Base-by-base conservation (phyloP, 1,140 invertebrate genomes). In the Pseudomyrmex flavicornis region DNA sequence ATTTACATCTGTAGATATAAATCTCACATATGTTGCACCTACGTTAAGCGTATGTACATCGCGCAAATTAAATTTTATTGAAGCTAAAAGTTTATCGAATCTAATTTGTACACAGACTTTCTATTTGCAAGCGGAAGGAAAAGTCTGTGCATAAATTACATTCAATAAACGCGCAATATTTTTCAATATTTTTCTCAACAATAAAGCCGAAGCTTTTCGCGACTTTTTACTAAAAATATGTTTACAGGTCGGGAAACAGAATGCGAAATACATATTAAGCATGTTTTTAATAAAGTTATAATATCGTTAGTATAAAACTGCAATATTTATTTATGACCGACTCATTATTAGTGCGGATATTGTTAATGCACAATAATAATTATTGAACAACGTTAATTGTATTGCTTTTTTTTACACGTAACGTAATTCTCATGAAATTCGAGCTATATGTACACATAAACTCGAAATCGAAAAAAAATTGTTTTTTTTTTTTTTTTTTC, bases 21-120 rank as follows among this genome's bases (percentile, higher is more conserved):
- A 65, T 63, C 52, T 15, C 63, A 17, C 26, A n/a, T 72, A 26
- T 52, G 58, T 84, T 76, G 46, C 20, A 76, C 66, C 10, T 73
- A 74, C 20, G 52, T 56, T 35, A 35, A 20, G 85, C 4, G 4
- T n/a, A 70, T 58, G 58, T 80, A 80, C 82, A 68, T 77, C 15
- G 65, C 5, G 59, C 82, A 85, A 88, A 88, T 88, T 88, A 88
- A 88, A 88, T 88, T 88, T 88, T 83, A 88, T 88, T 58, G 61
- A 88, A 88, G 70, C 83, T 35, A 35, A 35, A 35, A 35, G 4
- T 35, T 35, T 35, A 35, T 35, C 35, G 35, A 35, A 35, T 26
- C 2, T 26, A 26, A 26, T 35, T 35, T 35, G 35, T 35, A 35
- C 35, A 35, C 35, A 35, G 35, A 35, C 35, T 35, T 35, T 82